A percentile compares a stretch with the other conserved stretches of the same genome.
Conservation (phyloP, 2,888 invertebrate genomes). For the Ommatoiulus sabulosus region DNA sequence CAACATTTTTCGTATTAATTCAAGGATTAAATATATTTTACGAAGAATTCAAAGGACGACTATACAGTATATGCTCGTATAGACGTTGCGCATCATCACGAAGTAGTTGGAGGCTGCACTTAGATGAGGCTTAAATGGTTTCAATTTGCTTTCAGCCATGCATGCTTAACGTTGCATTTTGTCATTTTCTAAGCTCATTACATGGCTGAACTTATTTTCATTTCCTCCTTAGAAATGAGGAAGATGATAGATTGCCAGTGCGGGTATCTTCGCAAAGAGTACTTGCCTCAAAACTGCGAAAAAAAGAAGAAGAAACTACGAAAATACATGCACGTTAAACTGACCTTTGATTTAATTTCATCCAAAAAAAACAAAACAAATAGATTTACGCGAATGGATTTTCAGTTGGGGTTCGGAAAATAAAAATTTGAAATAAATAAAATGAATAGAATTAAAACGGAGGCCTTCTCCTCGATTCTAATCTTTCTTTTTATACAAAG, state of each 20-base stretch:
- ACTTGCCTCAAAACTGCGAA: not conserved
- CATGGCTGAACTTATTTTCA: constrained; percentile 9
- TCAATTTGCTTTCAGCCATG: constrained; percentile 37
- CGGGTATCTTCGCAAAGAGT: not conserved
- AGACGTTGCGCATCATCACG: not conserved
- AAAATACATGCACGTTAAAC: not conserved
- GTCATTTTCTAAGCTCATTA: constrained; percentile 36
- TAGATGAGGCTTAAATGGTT: constrained; percentile 15
- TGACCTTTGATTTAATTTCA: not conserved
- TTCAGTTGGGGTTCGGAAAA: too few species aligned
- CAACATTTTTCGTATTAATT: not conserved
- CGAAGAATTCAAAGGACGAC: not conserved
- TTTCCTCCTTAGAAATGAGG: not conserved
- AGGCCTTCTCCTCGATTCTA: too few species aligned
- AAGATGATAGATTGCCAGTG: constrained; percentile 16
- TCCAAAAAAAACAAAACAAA: too few species aligned
- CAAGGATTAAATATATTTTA: not conserved
- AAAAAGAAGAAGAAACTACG: too few species aligned
- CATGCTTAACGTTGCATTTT: constrained; percentile 36
- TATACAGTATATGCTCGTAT: not conserved
- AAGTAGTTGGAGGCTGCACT: constrained; percentile 26
- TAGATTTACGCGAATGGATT: too few species aligned
- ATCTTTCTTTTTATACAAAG: too few species aligned
- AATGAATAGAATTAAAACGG: too few species aligned
- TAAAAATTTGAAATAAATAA: too few species aligned